Evolutionary conservation across 1,140 invertebrate species (phyloP), one percentile per base, ranked within the genome.

Genomic region (Aradophagus sp.): DNA sequence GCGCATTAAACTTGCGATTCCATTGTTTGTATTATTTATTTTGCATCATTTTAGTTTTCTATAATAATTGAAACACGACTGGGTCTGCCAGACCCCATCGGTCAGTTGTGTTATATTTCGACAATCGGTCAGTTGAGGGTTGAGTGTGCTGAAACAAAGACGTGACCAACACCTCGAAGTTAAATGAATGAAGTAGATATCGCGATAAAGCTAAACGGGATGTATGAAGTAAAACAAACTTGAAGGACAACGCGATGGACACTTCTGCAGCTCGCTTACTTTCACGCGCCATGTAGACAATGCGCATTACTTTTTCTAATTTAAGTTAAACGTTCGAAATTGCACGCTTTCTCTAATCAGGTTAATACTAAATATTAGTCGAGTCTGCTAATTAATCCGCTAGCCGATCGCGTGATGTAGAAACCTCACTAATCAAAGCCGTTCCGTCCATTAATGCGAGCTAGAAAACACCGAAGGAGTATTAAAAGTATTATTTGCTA

Each of bases 371-470:
- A 71, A 58, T 70, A 53, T 71, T 59, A 65, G 16, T 36, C 53
- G 7, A 20, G 39, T 26, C 45, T 35, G 38, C 56, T 59, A 68
- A 75, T 80, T 78, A 76, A 74, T 62, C 56, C 73, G 16, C 15
- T 39, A 67, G 36, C 20, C 61, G 73, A 47, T 59, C 58, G 38
- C 74, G 70, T 76, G 73, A 80, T 72, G 63, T 81, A 80, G 78
- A 81, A 80, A 81, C 75, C 67, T 34, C 19, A 27, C 62, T 72
- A 80, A 79, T 77, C 78, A 81, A 77, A 79, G 66, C 38, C 76
- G 75, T 80, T 74, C 58, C 59, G 35, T 52, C 42, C 71, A 73
- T 70, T 74, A 68, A 48, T 19, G 45, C 16, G 69, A 16, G 45
- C 32, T 52, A 70, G 55, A 70, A 75, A 75, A 56, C 17, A 15